These are phyloP conservation scores for Philopotamus ludificatus DNA, from an alignment of 1,140 invertebrate genomes.

Conservation along the genomic window DNA sequence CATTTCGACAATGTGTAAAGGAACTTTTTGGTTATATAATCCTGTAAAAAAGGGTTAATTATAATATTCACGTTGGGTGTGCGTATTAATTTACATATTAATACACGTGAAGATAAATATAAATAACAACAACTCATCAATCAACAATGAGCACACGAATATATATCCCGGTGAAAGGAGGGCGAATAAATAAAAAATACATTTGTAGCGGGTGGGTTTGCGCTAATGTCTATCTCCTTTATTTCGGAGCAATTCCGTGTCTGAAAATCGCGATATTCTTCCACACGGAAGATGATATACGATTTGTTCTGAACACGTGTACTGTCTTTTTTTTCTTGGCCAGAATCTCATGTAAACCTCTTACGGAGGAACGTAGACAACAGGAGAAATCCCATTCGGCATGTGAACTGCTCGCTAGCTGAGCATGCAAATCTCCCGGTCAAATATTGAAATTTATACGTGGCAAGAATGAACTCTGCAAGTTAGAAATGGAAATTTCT, in stretches of 20 bases:
- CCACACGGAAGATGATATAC: neutral
- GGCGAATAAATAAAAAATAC: too few relatives aligned
- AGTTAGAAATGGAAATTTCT: constrained; percentile 10
- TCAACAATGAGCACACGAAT: neutral
- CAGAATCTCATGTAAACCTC: neutral
- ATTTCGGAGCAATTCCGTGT: too few relatives aligned
- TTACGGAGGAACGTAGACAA: neutral
- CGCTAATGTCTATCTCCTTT: too few relatives aligned
- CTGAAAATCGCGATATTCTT: neutral
- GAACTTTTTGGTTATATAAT: too few relatives aligned
- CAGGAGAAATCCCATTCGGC: constrained; percentile 9
- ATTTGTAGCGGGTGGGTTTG: too few relatives aligned
- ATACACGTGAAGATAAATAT: too few relatives aligned
- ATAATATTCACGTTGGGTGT: too few relatives aligned
- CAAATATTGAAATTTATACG: constrained; percentile 31
- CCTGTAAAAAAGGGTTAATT: too few relatives aligned
- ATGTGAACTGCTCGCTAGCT: constrained; percentile 5
- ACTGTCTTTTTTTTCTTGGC: neutral
- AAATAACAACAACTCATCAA: too few relatives aligned
- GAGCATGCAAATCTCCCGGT: constrained; percentile 25
- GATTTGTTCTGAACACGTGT: neutral
- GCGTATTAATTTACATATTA: too few relatives aligned
- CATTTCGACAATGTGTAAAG: too few relatives aligned
- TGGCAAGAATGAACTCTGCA: constrained; percentile 12
- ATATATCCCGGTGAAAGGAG: neutral